phyloP scores from a whole-genome alignment of 2,797 vertebrate genomes.

The Semotilus atromaculatus region DNA sequence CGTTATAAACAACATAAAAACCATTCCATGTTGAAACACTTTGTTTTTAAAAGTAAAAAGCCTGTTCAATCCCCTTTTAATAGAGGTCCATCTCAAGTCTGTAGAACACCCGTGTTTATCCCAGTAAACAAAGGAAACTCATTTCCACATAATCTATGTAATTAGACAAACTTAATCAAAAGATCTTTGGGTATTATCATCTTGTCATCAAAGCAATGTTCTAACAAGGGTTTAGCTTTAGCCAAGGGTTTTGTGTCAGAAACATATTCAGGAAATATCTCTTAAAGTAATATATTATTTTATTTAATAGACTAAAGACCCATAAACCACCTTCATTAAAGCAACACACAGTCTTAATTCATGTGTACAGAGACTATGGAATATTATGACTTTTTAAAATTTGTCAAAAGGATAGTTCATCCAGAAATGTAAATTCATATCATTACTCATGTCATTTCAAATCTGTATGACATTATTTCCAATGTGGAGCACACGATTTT shows the following conservation, averaged over 20 bases:
- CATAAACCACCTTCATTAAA: neutral
- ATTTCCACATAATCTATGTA: slow-evolving; percentile 5
- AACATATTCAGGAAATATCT: neutral
- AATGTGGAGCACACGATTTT: neutral
- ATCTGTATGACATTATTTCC: neutral
- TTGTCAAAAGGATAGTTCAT: too few relatives aligned
- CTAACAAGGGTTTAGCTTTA: neutral
- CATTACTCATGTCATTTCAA: neutral
- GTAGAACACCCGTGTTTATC: neutral
- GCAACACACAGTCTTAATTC: neutral
- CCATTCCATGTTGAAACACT: neutral
- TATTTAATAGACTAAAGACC: neutral
- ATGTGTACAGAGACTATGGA: neutral
- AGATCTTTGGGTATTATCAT: neutral
- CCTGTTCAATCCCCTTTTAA: neutral
- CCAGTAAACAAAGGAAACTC: slow-evolving; percentile 22
- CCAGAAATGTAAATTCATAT: too few relatives aligned
- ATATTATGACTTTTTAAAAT: too few relatives aligned
- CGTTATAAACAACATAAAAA: neutral
- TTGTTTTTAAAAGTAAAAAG: neutral
- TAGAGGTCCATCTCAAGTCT: neutral
- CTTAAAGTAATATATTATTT: neutral
- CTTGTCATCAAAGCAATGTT: neutral
- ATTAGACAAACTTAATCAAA: neutral
- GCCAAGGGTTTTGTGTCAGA: neutral